Evolutionary conservation across 2,797 vertebrate species (phyloP).

Genomic region (Spinibarbus caldwelli): DNA sequence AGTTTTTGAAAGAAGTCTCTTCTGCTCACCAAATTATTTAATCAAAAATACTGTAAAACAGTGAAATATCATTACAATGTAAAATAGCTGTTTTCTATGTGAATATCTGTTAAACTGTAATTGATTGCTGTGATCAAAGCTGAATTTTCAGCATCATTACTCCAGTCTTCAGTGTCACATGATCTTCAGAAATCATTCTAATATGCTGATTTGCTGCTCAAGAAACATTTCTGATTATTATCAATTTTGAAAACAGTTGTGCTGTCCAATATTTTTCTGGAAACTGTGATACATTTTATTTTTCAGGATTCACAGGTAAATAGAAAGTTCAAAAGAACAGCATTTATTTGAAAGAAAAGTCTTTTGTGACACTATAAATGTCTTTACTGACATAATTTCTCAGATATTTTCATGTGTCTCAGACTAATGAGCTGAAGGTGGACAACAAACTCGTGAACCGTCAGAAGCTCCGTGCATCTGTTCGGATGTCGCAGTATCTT

Average conservation of each 20-base stretch:
- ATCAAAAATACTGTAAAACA: too few species aligned
- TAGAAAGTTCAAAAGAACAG: neutral
- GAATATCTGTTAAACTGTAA: too few species aligned
- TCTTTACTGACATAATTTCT: too few species aligned
- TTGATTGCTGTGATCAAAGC: too few species aligned
- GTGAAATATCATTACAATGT: too few species aligned
- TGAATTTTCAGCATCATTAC: neutral
- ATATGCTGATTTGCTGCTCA: neutral
- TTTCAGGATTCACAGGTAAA: neutral
- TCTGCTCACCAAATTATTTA: too few species aligned
- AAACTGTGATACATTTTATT: neutral
- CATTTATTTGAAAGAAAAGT: neutral
- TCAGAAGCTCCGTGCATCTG: conserved; percentile 76
- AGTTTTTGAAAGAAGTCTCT: too few species aligned
- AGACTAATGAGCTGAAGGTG: conserved; percentile 51
- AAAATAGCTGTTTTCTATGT: too few species aligned
- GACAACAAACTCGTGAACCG: neutral
- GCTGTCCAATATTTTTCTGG: neutral
- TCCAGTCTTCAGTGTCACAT: neutral
- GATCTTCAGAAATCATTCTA: neutral
- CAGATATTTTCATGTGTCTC: neutral
- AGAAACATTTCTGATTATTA: neutral
- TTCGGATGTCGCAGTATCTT: conserved; percentile 91
- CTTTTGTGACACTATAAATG: neutral
- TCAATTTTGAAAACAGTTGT: neutral